These are phyloP conservation scores for Cryptotermes secundus DNA, from an alignment of 1,140 invertebrate species.

Conservation along the genomic window DNA sequence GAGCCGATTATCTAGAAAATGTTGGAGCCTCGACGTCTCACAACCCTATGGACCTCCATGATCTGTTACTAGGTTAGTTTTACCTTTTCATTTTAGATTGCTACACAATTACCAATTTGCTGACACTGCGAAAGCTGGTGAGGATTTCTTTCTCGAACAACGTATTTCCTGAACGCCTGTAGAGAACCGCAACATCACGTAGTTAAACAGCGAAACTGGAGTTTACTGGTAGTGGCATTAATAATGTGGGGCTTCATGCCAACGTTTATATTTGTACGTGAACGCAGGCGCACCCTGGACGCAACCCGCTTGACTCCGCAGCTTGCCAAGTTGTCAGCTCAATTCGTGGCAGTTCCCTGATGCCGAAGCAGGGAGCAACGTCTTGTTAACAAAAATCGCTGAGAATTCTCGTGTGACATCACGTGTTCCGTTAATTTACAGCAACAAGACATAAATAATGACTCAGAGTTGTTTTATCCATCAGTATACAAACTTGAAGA, in stretches of 20 bases:
- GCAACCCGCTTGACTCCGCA: background rate
- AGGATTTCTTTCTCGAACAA: background rate
- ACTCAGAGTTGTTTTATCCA: background rate
- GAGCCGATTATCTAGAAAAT: no score
- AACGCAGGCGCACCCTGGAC: background rate
- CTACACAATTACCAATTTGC: no score
- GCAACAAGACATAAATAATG: background rate
- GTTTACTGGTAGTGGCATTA: constrained; percentile 13
- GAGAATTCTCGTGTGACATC: background rate
- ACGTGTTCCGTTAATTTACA: background rate
- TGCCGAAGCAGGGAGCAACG: background rate
- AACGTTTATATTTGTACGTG: background rate
- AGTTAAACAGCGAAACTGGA: background rate
- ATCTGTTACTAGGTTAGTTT: no score
- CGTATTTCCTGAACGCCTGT: background rate
- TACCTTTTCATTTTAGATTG: no score
- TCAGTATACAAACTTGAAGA: background rate
- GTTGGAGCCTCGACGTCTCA: no score
- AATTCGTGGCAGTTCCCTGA: background rate
- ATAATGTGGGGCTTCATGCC: background rate
- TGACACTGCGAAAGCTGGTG: no score
- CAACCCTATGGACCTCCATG: no score
- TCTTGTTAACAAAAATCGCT: background rate
- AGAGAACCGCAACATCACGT: background rate
- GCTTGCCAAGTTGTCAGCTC: background rate